Conservation (phyloP, 2,797 vertebrate genomes). For the Dipus sagitta region DNA sequence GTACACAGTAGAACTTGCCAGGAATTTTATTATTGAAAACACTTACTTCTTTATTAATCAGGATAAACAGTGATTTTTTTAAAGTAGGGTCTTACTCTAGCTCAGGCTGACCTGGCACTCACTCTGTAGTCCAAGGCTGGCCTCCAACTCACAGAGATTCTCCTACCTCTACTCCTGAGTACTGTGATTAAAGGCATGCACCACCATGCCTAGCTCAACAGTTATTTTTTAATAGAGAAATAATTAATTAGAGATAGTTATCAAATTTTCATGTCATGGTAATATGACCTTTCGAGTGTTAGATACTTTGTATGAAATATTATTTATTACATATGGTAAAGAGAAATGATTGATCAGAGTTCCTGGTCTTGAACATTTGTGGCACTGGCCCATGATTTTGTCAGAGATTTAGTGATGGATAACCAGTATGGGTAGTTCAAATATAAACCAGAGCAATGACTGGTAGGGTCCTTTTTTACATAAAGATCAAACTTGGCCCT, state of each 20-base stretch:
- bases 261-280: conserved; percentile 49
- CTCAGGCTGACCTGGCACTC: no score
- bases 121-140: no score
- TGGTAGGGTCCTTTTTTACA: not conserved
- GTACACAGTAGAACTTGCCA: not conserved
- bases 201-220: no score
- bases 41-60: not conserved
- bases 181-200: no score
- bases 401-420: not conserved
- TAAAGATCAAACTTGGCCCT: conserved; percentile 5
- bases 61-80: not conserved
- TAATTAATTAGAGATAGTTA: not conserved
- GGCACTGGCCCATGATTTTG: not conserved
- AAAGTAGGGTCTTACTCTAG: not conserved
- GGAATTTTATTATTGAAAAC: not conserved
- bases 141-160: no score
- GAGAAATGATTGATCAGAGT: not conserved
- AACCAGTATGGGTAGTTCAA: not conserved
- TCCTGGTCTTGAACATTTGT: not conserved
- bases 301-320: conserved; percentile 34
- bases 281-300: conserved; percentile 14
- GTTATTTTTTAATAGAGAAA: not conserved
- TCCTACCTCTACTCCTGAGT: no score
- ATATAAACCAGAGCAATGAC: not conserved
- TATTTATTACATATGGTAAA: not conserved